Evolutionary conservation across 2,113 vertebrate genomes (phyloP).

Genomic region (Microcebus jonahi): DNA sequence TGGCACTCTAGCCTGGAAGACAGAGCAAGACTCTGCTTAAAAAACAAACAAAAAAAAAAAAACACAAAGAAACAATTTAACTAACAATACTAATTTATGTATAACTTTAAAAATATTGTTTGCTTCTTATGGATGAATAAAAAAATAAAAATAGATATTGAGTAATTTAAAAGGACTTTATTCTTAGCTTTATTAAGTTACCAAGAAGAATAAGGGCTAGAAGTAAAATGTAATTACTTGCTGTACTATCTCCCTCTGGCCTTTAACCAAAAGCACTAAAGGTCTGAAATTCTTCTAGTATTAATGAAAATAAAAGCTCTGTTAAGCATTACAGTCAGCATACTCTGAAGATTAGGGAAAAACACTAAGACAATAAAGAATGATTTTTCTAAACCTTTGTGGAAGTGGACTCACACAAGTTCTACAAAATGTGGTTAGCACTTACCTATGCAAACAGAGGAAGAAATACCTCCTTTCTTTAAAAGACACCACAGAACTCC

Average conservation of each 20-base stretch:
- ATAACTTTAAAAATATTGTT: not conserved
- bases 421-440: not conserved
- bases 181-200: constrained; percentile 6
- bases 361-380: not conserved
- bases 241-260: not conserved
- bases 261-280: constrained; percentile 11
- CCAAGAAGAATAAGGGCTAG: not conserved
- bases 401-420: not conserved
- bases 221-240: constrained; percentile 35
- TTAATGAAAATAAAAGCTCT: constrained; percentile 3
- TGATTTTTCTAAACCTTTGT: not conserved
- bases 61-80: not conserved
- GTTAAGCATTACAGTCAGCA: not conserved
- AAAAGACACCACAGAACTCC: not conserved
- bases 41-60: too few relatives aligned
- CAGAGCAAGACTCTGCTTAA: too few relatives aligned
- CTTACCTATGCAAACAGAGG: not conserved
- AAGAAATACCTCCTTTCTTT: not conserved
- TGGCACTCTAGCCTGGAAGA: too few relatives aligned
- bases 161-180: not conserved
- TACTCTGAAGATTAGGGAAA: not conserved
- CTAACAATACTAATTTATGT: not conserved
- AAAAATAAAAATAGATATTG: not conserved
- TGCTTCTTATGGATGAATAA: too few relatives aligned
- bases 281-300: not conserved